Evolutionary conservation across 2,888 invertebrate species (phyloP).

Genomic region (Drosophila leonis): DNA sequence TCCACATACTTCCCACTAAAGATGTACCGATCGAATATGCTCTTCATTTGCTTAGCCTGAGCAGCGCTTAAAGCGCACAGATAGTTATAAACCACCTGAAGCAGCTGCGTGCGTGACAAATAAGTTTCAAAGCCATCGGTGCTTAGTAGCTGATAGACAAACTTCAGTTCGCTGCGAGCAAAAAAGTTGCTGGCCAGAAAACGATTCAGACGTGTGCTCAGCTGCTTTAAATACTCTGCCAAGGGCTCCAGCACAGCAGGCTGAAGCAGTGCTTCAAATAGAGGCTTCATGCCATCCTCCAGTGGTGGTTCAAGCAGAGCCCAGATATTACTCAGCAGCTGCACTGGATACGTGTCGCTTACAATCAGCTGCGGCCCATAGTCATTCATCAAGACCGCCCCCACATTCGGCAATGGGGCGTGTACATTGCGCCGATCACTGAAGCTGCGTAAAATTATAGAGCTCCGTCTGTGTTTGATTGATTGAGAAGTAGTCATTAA

Average conservation of each 20-base stretch:
- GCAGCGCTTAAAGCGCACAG: constrained; percentile 88
- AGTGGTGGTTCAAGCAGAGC: constrained; percentile 71
- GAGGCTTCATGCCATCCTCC: constrained; percentile 51
- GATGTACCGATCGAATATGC: constrained; percentile 87
- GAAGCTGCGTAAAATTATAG: constrained; percentile 75
- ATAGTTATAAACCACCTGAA: constrained; percentile 87
- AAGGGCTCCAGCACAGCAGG: constrained; percentile 76
- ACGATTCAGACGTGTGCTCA: constrained; percentile 69
- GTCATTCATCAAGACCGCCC: constrained; percentile 80
- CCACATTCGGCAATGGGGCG: constrained; percentile 82
- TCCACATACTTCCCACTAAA: constrained; percentile 88
- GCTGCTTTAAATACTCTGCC: constrained; percentile 66
- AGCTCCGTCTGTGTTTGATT: constrained; percentile 71
- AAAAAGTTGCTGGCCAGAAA: constrained; percentile 84
- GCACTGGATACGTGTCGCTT: constrained; percentile 82
- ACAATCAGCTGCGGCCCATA: constrained; percentile 82
- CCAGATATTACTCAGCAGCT: constrained; percentile 81
- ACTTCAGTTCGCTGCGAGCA: constrained; percentile 88
- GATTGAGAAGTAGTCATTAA: constrained; percentile 36
- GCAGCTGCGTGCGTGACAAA: constrained; percentile 67
- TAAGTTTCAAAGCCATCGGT: constrained; percentile 78
- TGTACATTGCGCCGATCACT: constrained; percentile 83
- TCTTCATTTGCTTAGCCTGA: constrained; percentile 87
- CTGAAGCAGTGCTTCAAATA: constrained; percentile 72
- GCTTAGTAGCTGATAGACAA: constrained; percentile 83